Base-by-base conservation (phyloP, 2,888 invertebrate genomes). In the Caenorhabditis sinica region DNA sequence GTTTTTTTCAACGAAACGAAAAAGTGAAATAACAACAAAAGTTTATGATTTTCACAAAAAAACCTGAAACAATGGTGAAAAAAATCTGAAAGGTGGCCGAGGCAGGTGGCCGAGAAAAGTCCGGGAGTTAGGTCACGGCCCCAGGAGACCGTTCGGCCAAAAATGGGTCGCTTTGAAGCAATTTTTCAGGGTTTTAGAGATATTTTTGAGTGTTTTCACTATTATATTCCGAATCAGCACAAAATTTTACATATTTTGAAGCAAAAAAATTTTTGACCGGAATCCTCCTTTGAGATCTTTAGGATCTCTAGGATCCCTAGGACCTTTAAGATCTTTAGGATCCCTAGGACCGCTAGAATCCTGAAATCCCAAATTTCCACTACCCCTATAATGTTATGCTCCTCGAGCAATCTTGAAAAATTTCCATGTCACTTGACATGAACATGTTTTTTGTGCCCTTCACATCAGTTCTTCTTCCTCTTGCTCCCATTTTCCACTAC, bases 391-490 rank as follows among this genome's bases (percentile, higher is more conserved):
- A 45, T n/a, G n/a, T n/a, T n/a, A 65, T 9, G 45, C 33, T 20
- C 53, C 43, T 23, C 40, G 25, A 25, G 40, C 1, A 13, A 40
- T 36, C 20, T 49, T 2, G 13, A 40, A 40, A 40, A 40, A 11
- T 28, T 49, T 51, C 23, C 63, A 28, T 63, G 36, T 63, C 65
- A 53, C 63, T 53, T 40, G 74, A 63, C 63, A 53, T 63, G 51
- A 63, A 25, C 43, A 23, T 63, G 36, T 43, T 53, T 40, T 63
- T 74, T 65, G 53, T 65, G 65, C 75, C 66, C 58, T 66, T 56
- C 65, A 40, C n/a, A 13, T 40, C 40, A 6, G 13, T 40, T 40
- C 13, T 40, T 13, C 40, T 13, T 13, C 23, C 30, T 58, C 8
- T 61, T 20, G n/a, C 36, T 15, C 11, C 58, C 65, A 9, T 28